Percentiles rank a stretch among this genome's conserved stretches.
phyloP scores from a whole-genome alignment of 2,888 invertebrate species.

The Euzophera pinguis region DNA sequence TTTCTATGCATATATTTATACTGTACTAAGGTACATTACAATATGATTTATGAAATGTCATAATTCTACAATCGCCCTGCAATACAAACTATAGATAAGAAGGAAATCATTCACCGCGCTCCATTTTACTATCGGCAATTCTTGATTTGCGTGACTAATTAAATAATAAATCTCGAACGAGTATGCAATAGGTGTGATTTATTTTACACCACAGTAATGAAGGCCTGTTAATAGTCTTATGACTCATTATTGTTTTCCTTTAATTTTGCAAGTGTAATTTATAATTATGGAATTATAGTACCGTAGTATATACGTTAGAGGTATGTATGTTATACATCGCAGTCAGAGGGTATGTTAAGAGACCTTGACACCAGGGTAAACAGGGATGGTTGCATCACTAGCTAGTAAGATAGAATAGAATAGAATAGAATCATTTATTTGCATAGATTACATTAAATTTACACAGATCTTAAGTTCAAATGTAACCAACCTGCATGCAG shows the following conservation, averaged over 20 bases:
- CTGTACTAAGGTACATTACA: not conserved
- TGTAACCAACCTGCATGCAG: no score
- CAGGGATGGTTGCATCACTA: no score
- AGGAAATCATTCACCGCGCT: not conserved
- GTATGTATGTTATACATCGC: no score
- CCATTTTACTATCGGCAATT: slow-evolving; percentile 4
- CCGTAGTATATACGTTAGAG: no score
- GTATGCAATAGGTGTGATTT: not conserved
- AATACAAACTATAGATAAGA: not conserved
- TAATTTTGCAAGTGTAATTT: not conserved
- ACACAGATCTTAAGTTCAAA: no score
- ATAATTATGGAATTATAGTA: not conserved
- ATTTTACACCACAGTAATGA: not conserved
- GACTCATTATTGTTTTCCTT: not conserved
- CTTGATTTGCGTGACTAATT: slow-evolving; percentile 8
- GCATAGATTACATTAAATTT: no score
- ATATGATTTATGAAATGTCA: not conserved
- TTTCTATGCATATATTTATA: not conserved
- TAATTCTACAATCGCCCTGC: not conserved
- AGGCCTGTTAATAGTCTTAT: not conserved
- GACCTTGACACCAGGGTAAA: no score
- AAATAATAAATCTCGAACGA: not conserved
- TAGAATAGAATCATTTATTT: no score
- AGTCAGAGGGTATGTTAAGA: no score
- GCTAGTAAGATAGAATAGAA: no score